These are phyloP conservation scores for Calonectris borealis DNA, from an alignment of 2,113 vertebrate genomes.

Conservation along the genomic window DNA sequence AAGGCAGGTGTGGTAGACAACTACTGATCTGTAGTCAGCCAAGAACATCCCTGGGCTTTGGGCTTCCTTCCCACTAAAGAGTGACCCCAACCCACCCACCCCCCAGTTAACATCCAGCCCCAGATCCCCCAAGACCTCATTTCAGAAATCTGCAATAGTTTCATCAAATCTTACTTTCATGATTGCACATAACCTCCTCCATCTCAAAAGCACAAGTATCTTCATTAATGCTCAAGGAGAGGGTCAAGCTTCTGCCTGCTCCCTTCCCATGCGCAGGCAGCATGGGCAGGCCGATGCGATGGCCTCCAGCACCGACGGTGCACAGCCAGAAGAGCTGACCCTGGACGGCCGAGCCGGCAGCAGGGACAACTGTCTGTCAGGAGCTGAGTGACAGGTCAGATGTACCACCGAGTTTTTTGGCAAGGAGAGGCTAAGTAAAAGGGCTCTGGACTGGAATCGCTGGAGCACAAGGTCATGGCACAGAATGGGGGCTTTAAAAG, in stretches of 20 bases:
- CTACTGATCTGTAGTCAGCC: neutral
- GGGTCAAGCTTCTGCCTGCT: neutral
- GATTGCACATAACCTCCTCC: neutral
- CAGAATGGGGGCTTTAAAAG: neutral
- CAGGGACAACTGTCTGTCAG: neutral
- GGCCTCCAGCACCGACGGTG: rapidly evolving
- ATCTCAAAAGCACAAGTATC: neutral
- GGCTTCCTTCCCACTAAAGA: neutral
- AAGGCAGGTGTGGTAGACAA: neutral
- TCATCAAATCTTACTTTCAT: neutral
- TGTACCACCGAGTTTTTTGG: neutral
- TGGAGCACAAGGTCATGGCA: neutral
- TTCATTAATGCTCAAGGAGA: neutral
- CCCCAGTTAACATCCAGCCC: neutral
- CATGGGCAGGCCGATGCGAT: rapidly evolving
- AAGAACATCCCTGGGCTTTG: neutral
- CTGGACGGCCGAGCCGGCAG: neutral
- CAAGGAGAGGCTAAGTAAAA: neutral
- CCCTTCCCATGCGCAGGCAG: neutral
- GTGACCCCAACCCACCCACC: neutral
- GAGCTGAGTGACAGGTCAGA: neutral
- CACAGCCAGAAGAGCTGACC: neutral
- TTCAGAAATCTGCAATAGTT: neutral
- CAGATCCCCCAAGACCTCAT: neutral
- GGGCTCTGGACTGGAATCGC: neutral